These are phyloP conservation scores for Coilia nasus DNA, from an alignment of 2,797 vertebrate species.

Conservation along the genomic window DNA sequence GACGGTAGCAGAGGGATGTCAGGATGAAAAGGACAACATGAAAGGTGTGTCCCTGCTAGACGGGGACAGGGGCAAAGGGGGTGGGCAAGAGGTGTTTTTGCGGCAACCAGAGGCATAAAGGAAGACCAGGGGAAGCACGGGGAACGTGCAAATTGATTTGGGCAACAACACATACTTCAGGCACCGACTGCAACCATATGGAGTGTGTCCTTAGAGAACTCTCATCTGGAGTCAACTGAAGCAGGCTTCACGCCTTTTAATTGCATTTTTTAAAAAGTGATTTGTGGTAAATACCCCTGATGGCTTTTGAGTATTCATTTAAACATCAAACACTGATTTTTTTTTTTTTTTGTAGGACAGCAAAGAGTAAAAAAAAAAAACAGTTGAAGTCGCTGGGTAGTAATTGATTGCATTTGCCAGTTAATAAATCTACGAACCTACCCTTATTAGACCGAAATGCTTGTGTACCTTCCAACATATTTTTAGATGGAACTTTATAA, in stretches of 20 bases:
- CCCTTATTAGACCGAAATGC: background rate
- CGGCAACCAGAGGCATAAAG: constrained; percentile 8
- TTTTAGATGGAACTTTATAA: background rate
- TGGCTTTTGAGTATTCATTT: background rate
- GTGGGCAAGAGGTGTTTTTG: background rate
- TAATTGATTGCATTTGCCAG: background rate
- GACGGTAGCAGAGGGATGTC: background rate
- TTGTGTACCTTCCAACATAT: background rate
- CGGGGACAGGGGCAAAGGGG: background rate
- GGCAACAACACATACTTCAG: background rate
- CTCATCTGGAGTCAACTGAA: constrained; percentile 29
- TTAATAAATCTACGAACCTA: constrained; percentile 1
- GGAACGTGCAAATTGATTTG: constrained; percentile 54
- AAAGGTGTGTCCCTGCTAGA: constrained; percentile 44
- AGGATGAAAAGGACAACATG: constrained; percentile 55
- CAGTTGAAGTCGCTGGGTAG: background rate
- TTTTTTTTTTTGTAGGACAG: background rate
- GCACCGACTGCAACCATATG: constrained; percentile 4
- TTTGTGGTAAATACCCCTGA: background rate
- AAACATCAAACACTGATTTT: background rate
- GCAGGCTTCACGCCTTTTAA: constrained; percentile 56
- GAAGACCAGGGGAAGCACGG: background rate
- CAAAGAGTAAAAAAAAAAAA: background rate
- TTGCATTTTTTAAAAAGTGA: constrained; percentile 37
- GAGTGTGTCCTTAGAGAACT: background rate